Evolutionary conservation across 1,140 invertebrate genomes (phyloP), one percentile per base, ranked within the genome.

Genomic region (Argopecten irradians): DNA sequence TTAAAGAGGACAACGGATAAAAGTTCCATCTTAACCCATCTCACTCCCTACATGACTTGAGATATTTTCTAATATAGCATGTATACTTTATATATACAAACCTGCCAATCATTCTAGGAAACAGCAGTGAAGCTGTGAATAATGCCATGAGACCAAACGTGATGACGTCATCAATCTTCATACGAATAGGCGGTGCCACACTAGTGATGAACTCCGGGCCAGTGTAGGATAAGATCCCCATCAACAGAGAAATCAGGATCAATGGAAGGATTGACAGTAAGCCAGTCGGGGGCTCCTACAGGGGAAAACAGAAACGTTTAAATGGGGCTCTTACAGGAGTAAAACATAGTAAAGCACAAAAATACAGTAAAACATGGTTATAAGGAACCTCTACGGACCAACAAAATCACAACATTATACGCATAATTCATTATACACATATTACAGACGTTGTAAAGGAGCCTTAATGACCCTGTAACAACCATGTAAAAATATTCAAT

Each of bases 21-120:
- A 82, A 22, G 9, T 13, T 82, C 22, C 55, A 82, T 13, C 22
- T 82, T 22, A 82, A 82, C 13, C 5, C 22, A 55, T n/a, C 22
- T 82, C 7, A 82, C 22, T 7, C 7, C 32, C 22, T 22, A 7
- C 5, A n/a, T 82, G 32, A 32, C 9, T n/a, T 11, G 22, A 32
- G 55, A 22, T n/a, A n/a, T 22, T n/a, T n/a, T 22, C 55, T 7
- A n/a, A 82, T n/a, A 8, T 82, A n/a, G 22, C n/a, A n/a, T 28
- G 34, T 11, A n/a, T 0, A 32, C 16, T 13, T 43, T 3, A 16
- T 7, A 85, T 35, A 3, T 33, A 86, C 90, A 89, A 89, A 95
- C 95, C 92, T 94, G 86, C 89, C 91, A 32, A 95, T 89, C 46
- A 95, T 91, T 83, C 91, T 91, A 9, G 94, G 94, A 71, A 95